Evolutionary conservation across 2,888 invertebrate genomes (phyloP).

Genomic region (Ormyrus thymus): DNA sequence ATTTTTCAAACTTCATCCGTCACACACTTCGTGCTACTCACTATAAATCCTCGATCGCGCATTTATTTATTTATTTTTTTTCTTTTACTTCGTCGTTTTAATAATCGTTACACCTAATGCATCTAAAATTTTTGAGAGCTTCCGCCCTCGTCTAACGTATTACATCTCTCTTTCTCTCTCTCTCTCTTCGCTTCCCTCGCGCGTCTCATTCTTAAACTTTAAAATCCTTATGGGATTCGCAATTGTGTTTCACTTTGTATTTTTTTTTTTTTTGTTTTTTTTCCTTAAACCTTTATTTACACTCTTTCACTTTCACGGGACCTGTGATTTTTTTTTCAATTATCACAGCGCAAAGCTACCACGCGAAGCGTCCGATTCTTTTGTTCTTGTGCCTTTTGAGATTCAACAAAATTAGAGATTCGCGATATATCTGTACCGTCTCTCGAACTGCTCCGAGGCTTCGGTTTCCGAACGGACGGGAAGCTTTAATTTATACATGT

Average conservation of each 20-base stretch:
- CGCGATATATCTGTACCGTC: neutral
- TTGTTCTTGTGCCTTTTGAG: neutral
- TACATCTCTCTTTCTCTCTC: neutral
- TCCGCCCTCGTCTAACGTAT: slow-evolving; percentile 27
- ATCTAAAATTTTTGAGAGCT: slow-evolving; percentile 48
- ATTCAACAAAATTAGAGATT: neutral
- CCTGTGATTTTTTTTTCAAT: neutral
- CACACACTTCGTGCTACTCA: slow-evolving; percentile 65
- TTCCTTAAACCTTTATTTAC: slow-evolving; percentile 26
- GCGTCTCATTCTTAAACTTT: neutral
- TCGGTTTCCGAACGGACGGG: slow-evolving; percentile 16
- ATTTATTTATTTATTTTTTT: slow-evolving; percentile 57
- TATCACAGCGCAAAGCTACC: slow-evolving; percentile 18
- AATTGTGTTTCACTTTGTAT: slow-evolving; percentile 3
- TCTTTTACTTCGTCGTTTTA: slow-evolving; percentile 51
- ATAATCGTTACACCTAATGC: slow-evolving; percentile 44
- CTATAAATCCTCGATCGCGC: slow-evolving; percentile 61
- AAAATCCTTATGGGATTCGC: slow-evolving; percentile 23
- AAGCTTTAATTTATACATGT: too few species aligned
- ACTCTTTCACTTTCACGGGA: neutral
- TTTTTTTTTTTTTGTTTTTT: slow-evolving; percentile 6
- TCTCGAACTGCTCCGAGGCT: neutral
- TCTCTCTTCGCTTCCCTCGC: too few species aligned
- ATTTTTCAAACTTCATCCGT: slow-evolving; percentile 60
- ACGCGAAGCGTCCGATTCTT: slow-evolving; percentile 19